Evolutionary conservation across 2,797 vertebrate species (phyloP).

Genomic region (Rousettus madagascariensis): DNA sequence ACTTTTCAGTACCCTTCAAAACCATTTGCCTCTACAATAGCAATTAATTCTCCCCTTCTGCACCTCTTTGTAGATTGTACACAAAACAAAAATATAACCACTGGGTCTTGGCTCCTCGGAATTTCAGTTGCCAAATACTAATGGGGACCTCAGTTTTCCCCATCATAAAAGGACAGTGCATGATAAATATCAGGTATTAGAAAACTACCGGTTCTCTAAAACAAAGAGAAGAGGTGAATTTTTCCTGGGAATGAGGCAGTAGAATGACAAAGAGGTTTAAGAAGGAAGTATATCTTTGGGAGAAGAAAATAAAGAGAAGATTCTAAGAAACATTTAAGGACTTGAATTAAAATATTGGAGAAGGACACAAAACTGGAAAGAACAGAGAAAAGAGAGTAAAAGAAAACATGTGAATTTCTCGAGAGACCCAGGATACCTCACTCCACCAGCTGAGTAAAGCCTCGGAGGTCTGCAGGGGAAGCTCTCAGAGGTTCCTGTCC

Average conservation of each 20-base stretch:
- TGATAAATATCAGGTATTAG: neutral
- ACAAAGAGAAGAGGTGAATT: neutral
- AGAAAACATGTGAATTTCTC: neutral
- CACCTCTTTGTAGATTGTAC: neutral
- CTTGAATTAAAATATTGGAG: neutral
- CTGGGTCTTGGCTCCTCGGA: neutral
- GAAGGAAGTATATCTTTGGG: neutral
- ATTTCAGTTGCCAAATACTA: neutral
- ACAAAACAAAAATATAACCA: neutral
- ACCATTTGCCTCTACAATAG: neutral
- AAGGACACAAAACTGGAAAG: conserved; percentile 2
- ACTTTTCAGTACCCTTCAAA: conserved; percentile 41
- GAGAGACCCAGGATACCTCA: neutral
- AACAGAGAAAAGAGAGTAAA: neutral
- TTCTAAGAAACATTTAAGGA: neutral
- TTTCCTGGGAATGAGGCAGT: neutral
- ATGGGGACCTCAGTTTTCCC: neutral
- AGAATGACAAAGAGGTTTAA: neutral
- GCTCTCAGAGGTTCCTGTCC: neutral
- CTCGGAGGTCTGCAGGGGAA: neutral
- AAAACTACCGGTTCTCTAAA: neutral
- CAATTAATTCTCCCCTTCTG: neutral
- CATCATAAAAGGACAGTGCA: neutral
- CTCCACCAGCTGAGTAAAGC: neutral
- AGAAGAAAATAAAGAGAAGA: conserved; percentile 30